phyloP scores from a whole-genome alignment of 2,113 vertebrate genomes.

The Heteronetta atricapilla region DNA sequence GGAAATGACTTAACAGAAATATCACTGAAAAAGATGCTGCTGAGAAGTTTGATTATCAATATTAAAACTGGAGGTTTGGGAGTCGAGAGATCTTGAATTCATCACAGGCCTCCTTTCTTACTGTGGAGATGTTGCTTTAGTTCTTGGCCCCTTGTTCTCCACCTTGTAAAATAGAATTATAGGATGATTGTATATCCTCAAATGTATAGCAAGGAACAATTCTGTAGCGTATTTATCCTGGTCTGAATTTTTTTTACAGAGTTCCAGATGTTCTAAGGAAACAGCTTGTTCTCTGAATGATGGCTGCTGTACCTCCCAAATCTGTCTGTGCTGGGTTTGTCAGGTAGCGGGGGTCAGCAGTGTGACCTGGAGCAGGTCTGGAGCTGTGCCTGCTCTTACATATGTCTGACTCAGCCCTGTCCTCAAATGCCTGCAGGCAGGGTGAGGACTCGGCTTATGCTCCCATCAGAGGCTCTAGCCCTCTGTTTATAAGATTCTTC shows the following conservation, averaged over 20 bases:
- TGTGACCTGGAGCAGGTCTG: neutral
- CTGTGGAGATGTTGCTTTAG: neutral
- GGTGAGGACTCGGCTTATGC: neutral
- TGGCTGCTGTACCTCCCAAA: neutral
- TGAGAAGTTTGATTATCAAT: neutral
- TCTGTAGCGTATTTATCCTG: neutral
- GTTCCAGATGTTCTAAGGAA: neutral
- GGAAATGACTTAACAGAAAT: neutral
- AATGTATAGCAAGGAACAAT: neutral
- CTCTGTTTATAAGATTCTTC: neutral
- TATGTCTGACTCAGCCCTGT: neutral
- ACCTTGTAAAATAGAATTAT: neutral
- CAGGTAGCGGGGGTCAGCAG: neutral
- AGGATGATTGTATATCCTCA: neutral
- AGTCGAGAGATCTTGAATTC: neutral
- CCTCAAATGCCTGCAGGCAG: neutral
- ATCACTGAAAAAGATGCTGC: neutral
- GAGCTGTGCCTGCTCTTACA: neutral
- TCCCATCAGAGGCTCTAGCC: neutral
- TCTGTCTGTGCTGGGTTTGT: neutral
- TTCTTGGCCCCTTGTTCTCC: neutral
- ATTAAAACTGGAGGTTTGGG: neutral
- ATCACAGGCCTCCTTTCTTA: neutral
- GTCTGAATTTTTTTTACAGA: neutral
- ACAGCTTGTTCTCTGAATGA: neutral